Evolutionary conservation across 2,113 vertebrate genomes (phyloP), one percentile per base, ranked within the genome.

Genomic region (Epinephelus lanceolatus): DNA sequence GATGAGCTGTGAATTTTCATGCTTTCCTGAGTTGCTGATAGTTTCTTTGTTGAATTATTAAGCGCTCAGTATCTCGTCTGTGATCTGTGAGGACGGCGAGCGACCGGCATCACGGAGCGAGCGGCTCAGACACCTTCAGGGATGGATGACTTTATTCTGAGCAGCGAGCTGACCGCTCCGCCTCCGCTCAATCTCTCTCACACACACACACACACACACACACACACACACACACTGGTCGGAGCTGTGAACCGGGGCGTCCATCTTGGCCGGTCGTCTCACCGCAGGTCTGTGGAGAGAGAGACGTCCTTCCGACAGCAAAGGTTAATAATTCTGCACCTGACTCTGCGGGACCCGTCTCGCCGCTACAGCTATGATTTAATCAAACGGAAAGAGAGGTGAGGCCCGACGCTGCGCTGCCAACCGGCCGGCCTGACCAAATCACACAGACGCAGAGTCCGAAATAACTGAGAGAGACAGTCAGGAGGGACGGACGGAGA

Each of bases 301-400:
- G 88, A 86, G 83, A 60, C 83, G 80, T 92, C 87, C 77, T 80
- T 91, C 89, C 72, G 79, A 88, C 89, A 84, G 86, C 76, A 88
- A 86, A 96, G 94, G 94, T 95, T 94, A 95, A 95, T 93, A 87
- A 91, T 91, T 61, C 53, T 88, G 92, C 89, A 80, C 93, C 90
- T 66, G 91, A 82, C 91, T 91, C 92, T 5, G 81, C 76, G 79
- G 88, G 93, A 86, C 71, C 76, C 68, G 77, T 85, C 88, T 86
- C 81, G 52, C 84, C 71, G 3, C 84, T 49, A 45, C 90, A 62
- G 85, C 81, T 77, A 69, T 79, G 90, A 91, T 93, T 95, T 94
- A 95, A 95, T 95, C 92, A 95, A 89, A 91, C 62, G 83, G 81
- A 94, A 76, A 77, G 87, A 71, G 86, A 87, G 87, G 78, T 61